phyloP scores from a whole-genome alignment of 2,888 invertebrate species.

The Ophion ventricosus region DNA sequence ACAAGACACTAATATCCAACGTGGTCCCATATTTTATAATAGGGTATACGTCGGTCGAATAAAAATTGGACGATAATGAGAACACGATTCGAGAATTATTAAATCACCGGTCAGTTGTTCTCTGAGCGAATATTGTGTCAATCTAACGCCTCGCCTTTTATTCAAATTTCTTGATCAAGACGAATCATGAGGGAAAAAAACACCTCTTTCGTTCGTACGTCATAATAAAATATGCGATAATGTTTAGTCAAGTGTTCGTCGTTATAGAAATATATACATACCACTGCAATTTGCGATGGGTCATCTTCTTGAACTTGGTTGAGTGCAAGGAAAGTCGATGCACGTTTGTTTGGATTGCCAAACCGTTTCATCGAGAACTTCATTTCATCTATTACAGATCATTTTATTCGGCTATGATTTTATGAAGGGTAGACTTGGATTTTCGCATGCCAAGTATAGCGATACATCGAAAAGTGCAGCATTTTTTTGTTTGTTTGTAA shows the following conservation, averaged over 20 bases:
- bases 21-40: not conserved
- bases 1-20: not conserved
- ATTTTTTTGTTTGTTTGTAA: not conserved
- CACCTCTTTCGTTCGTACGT: not conserved
- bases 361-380: not conserved
- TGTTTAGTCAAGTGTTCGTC: slow-evolving; percentile 9
- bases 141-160: slow-evolving; percentile 15
- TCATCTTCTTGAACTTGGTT: not conserved
- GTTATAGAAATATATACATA: not conserved
- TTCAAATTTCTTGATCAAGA: not conserved
- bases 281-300: not conserved
- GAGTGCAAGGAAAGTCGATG: not conserved
- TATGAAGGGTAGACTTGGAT: not conserved
- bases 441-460: no score
- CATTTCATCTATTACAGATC: not conserved
- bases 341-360: not conserved
- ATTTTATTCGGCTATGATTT: not conserved
- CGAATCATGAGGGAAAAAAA: not conserved
- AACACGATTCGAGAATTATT: not conserved
- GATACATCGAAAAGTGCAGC: not conserved
- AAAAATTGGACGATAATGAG: not conserved
- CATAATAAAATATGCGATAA: not conserved
- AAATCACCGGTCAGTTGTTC: not conserved
- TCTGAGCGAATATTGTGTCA: no score
- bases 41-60: not conserved